Percentiles rank a stretch among this genome's conserved stretches.
Conservation (phyloP, 1,140 invertebrate species). For the Drosophila rufa region DNA sequence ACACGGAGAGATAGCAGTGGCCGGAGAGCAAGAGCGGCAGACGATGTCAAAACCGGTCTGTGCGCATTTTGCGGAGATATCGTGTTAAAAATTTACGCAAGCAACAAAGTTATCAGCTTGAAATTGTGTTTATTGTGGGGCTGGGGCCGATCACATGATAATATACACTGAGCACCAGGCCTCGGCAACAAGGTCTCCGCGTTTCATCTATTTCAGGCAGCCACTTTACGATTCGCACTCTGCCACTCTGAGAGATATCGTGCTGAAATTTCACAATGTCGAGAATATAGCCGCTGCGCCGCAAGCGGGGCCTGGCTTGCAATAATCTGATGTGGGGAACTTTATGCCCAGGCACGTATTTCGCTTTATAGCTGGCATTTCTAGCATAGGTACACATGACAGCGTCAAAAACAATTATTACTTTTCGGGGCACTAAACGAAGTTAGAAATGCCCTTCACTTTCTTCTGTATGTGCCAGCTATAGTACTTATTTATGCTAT, state of each 20-base stretch:
- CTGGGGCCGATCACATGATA: constrained; percentile 43
- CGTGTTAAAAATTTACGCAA: constrained; percentile 79
- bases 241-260: constrained; percentile 63
- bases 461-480: not conserved
- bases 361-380: constrained; percentile 13
- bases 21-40: constrained; percentile 23
- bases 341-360: constrained; percentile 57
- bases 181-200: constrained; percentile 34
- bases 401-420: constrained; percentile 21
- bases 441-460: constrained; percentile 12
- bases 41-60: constrained; percentile 13
- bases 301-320: constrained; percentile 49
- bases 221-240: constrained; percentile 66
- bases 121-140: constrained; percentile 74
- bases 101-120: constrained; percentile 73
- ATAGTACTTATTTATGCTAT: not conserved
- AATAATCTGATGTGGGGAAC: constrained; percentile 29
- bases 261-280: constrained; percentile 79
- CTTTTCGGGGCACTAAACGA: constrained; percentile 8
- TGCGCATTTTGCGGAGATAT: constrained; percentile 61
- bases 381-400: constrained; percentile 12
- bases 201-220: constrained; percentile 1
- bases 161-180: constrained; percentile 14
- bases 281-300: constrained; percentile 44
- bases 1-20: constrained; percentile 16